phyloP scores from a whole-genome alignment of 1,140 invertebrate genomes.

The Drosophila saltans region DNA sequence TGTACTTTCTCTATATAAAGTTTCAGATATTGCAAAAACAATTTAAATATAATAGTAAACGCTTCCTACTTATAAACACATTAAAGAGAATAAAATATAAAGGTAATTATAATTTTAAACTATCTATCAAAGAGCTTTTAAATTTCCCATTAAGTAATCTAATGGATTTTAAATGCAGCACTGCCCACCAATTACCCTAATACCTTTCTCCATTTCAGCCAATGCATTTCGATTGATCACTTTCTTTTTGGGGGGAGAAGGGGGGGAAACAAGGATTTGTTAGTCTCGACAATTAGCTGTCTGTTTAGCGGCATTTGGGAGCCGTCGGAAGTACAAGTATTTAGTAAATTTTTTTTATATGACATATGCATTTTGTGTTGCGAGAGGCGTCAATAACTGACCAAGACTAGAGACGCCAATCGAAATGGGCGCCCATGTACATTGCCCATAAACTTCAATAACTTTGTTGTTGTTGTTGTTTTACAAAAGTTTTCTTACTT shows the following conservation, averaged over 20 bases:
- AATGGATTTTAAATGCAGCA: not conserved
- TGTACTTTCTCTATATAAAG: no score
- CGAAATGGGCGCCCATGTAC: conserved; percentile 7
- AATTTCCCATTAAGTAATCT: no score
- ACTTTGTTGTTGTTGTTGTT: conserved; percentile 4
- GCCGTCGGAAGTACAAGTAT: conserved; percentile 12
- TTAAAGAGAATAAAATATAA: no score
- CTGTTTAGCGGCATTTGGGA: conserved; percentile 10
- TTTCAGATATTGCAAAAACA: no score
- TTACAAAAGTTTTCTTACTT: conserved; percentile 1
- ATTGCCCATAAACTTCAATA: not conserved
- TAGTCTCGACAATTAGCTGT: conserved; percentile 15
- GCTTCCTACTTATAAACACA: no score
- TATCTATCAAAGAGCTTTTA: not conserved
- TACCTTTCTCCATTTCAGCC: not conserved
- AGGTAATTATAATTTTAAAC: no score
- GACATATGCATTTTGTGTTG: conserved; percentile 10
- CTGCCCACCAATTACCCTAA: not conserved
- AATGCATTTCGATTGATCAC: conserved; percentile 14
- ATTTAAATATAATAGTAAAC: no score
- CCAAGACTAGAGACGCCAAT: conserved; percentile 17
- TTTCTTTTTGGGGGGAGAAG: not conserved
- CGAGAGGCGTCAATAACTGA: conserved; percentile 13
- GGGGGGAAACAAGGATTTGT: not conserved
- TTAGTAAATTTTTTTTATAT: not conserved